These are phyloP conservation scores for Ailuropoda melanoleuca DNA, from an alignment of 2,113 vertebrate species.

Conservation along the genomic window DNA sequence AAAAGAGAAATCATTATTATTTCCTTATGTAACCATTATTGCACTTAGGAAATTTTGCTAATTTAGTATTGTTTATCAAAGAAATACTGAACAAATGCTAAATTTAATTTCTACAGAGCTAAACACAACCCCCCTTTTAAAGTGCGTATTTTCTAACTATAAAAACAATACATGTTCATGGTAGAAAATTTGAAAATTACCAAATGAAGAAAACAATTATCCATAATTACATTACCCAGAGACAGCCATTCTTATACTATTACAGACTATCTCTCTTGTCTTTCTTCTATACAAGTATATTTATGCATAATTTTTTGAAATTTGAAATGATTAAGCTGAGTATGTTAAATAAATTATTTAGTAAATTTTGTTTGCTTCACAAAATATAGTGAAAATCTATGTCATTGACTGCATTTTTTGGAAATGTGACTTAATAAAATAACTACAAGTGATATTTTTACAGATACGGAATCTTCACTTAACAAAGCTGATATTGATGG, in stretches of 20 bases:
- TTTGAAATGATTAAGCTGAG: not conserved
- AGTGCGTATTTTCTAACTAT: not conserved
- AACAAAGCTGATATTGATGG: not conserved
- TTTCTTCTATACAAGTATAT: not conserved
- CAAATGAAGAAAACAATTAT: not conserved
- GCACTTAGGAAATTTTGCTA: not conserved
- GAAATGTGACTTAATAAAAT: not conserved
- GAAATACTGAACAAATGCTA: not conserved
- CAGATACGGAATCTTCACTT: not conserved
- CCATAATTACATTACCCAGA: not conserved
- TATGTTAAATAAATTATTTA: not conserved
- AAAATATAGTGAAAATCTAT: not conserved
- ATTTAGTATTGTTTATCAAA: not conserved
- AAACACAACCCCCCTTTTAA: not conserved
- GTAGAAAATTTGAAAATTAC: not conserved
- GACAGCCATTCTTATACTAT: not conserved
- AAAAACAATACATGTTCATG: not conserved
- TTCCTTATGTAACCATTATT: not conserved
- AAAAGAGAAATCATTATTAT: not conserved
- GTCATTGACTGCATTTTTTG: not conserved
- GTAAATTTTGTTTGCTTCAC: not conserved
- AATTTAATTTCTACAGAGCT: not conserved
- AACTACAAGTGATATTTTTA: not conserved
- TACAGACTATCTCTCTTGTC: not conserved
- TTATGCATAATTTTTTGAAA: not conserved